Evolutionary conservation across 2,888 invertebrate genomes (phyloP).

Genomic region (Cyclophora albipunctata): DNA sequence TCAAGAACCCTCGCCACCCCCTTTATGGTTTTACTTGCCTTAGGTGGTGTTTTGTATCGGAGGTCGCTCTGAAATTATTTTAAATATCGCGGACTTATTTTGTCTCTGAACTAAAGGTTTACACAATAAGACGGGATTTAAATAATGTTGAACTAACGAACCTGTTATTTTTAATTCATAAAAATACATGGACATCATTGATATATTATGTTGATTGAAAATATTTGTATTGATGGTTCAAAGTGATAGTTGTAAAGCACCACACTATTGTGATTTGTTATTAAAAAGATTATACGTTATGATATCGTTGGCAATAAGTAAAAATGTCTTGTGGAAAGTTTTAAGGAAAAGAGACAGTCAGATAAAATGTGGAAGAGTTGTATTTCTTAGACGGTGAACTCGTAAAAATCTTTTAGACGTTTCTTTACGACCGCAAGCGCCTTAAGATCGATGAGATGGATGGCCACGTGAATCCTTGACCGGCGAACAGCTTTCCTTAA

Average conservation of each 20-base stretch:
- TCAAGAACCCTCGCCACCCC: slow-evolving; percentile 12
- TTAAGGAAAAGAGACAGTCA: neutral
- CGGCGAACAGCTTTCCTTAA: neutral
- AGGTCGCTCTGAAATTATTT: slow-evolving; percentile 7
- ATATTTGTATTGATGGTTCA: too few relatives aligned
- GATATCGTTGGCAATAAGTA: too few relatives aligned
- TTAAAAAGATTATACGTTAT: too few relatives aligned
- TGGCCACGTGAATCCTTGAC: slow-evolving; percentile 8
- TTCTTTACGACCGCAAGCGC: slow-evolving; percentile 11
- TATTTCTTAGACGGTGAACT: slow-evolving; percentile 7
- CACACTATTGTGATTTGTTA: too few relatives aligned
- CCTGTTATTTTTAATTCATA: too few relatives aligned
- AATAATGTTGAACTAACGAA: too few relatives aligned
- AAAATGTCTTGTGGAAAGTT: neutral
- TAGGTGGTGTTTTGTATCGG: slow-evolving; percentile 9
- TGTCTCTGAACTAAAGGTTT: neutral
- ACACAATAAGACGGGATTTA: too few relatives aligned
- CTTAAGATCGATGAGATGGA: slow-evolving; percentile 5
- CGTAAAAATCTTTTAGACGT: slow-evolving; percentile 11
- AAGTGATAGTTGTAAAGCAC: too few relatives aligned
- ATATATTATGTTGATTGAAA: too few relatives aligned
- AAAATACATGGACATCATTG: too few relatives aligned
- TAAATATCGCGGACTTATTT: neutral
- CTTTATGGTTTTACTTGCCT: slow-evolving; percentile 14
- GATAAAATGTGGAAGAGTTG: slow-evolving; percentile 6